Base-by-base conservation (phyloP, 2,888 invertebrate species). In the Tolmerus cingulatus region DNA sequence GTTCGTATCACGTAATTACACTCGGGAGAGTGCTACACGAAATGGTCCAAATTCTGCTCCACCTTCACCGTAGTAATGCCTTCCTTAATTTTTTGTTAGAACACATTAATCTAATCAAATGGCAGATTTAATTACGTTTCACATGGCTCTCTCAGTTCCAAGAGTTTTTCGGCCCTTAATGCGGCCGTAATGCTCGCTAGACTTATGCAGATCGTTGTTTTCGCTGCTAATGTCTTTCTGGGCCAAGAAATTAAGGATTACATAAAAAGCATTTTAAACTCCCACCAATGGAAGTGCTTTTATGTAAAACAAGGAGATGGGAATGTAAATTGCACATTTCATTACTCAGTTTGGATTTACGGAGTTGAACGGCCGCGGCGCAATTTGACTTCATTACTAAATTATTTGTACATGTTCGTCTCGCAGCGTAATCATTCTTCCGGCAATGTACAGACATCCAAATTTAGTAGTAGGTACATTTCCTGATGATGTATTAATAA, bases 121-220 rank as follows among this genome's bases (percentile, higher is more conserved):
- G 78, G 40, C 78, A 78, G 78, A 43, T 78, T 78, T 78, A 78
- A 78, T 37, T 78, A 78, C 78, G 23, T 43, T 78, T 78, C 78
- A 78, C 78, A 78, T 78, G 78, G 43, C 78, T 78, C 40, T 43
- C 76, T 76, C 66, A 66, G 66, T 66, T 66, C 66, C 66, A 23
- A 19, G 66, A 23, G 66, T 66, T 66, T 66, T 66, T 66, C 66
- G 66, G 76, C 37, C 34, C 34, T 76, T 76, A 76, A 76, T 76
- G 76, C 66, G 66, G 66, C 66, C 66, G 66, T 66, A 66, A 66
- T 66, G 66, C 66, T 66, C 66, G 66, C 66, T 66, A 66, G 66
- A 66, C 66, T 66, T 66, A 66, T 66, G 66, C 66, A 66, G 66
- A 66, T 66, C 66, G 66, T 66, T 66, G 66, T 66, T 66, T 66